Evolutionary conservation across 2,888 invertebrate genomes (phyloP), one percentile per base, ranked within the genome.

Genomic region (Dryocosmus kuriphilus): DNA sequence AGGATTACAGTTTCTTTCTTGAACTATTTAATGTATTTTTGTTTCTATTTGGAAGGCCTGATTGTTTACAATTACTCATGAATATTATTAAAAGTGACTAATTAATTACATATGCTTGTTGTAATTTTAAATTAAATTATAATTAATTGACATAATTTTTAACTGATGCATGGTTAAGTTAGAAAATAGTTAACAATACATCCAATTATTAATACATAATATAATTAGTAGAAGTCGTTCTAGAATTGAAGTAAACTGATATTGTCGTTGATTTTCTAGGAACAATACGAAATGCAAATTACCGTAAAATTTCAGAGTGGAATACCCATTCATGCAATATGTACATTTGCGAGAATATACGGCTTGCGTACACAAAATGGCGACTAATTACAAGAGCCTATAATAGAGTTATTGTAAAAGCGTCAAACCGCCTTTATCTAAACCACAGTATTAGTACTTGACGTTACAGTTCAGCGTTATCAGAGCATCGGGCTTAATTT

Each of bases 351-450:
- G 30, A 71, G 51, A 71, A 71, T 71, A 27, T 71, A 51, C 30
- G 9, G 51, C 30, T n/a, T 24, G n/a, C 38, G 27, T 19, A 46
- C 27, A 8, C 41, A 71, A 30, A 51, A 27, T 46, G 30, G 27
- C 30, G 46, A 71, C 51, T 71, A 71, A 71, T 51, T 51, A 51
- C n/a, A 71, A n/a, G 19, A 79, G 61, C 77, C 78, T 80, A 80
- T 84, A 84, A 84, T 85, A 55, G 79, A 84, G 82, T 84, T 84
- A 84, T 84, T 81, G 84, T 84, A 85, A 84, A 71, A 51, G 67
- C 67, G 51, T 71, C 67, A 60, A 60, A 60, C 57, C 57, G 27
- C 27, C 16, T 60, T 60, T 60, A 60, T 71, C 67, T 71, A 51
- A 71, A 71, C 67, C 67, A 46, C 46, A 71, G 51, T 71, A 51